phyloP scores from a whole-genome alignment of 2,888 invertebrate genomes.

The Caenorhabditis uteleia region DNA sequence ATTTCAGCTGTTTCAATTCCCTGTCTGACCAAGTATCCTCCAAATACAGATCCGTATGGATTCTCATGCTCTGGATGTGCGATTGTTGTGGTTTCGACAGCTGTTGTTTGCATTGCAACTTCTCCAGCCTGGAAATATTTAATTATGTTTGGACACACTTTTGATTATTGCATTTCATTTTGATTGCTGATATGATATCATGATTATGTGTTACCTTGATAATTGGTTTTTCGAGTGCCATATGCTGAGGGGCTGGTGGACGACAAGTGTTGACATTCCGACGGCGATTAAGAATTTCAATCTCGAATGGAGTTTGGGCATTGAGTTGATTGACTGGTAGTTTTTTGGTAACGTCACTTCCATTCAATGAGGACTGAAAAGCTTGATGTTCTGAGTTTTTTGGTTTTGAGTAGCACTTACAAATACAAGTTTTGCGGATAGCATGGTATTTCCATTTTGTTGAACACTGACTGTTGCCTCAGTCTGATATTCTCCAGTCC shows the following conservation, averaged over 20 bases:
- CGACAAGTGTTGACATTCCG: constrained; percentile 12
- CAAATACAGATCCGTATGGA: constrained; percentile 36
- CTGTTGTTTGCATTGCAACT: constrained; percentile 13
- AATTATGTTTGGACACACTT: no score
- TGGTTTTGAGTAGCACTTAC: constrained; percentile 11
- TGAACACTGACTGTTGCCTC: constrained; percentile 30
- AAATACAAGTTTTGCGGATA: constrained; percentile 21
- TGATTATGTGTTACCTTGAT: constrained; percentile 3
- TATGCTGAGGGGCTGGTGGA: constrained; percentile 11
- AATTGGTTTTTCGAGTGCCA: constrained; percentile 11
- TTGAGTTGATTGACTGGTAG: constrained; percentile 27
- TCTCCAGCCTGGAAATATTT: neutral
- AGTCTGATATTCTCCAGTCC: constrained; percentile 23
- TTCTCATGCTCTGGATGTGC: constrained; percentile 36
- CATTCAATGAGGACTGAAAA: constrained; percentile 31
- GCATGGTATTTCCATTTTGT: constrained; percentile 24
- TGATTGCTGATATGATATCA: neutral
- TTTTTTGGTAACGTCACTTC: constrained; percentile 12
- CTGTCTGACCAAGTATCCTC: constrained; percentile 29
- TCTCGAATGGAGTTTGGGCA: constrained; percentile 14
- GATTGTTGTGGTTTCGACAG: constrained; percentile 8
- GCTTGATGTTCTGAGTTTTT: no score
- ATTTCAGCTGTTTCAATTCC: constrained; percentile 27
- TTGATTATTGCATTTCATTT: neutral
- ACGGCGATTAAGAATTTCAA: constrained; percentile 9